Evolutionary conservation across 1,140 invertebrate genomes (phyloP), one percentile per base, ranked within the genome.

Genomic region (Drosophila novamexicana): DNA sequence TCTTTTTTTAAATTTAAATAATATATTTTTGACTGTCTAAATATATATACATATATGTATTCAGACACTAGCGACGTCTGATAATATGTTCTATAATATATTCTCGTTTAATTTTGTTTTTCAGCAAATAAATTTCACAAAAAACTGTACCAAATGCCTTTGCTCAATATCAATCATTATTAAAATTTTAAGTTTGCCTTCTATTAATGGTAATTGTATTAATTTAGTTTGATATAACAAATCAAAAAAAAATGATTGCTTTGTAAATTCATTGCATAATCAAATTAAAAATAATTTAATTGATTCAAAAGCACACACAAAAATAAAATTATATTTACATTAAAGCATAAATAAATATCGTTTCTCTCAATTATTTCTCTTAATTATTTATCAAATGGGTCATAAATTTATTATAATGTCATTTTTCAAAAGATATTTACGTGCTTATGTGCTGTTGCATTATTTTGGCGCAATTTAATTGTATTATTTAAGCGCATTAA

Each of bases 61-160:
- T n/a, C 34, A 7, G 12, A 34, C 6, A 32, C 22, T 22, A 18
- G 22, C 45, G 16, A 29, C 9, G 18, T 49, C 16, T 22, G 45
- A 9, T 6, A 29, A 22, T 22, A 47, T 22, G 3, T 22, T 22
- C 22, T 22, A 2, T 22, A 22, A 47, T 22, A 49, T 54, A 18
- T 39, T 54, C 37, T 18, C 5, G 36, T 39, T 54, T 18, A 10
- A 54, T 22, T 34, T 54, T 39, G 52, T 54, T 22, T 16, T 54
- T 37, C 6, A 10, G 36, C 52, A 22, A 39, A 29, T 8, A 6
- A 22, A 29, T 49, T 29, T 10, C 9, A 49, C 22, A 29, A 29
- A 29, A 29, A 29, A 29, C 22, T 29, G 22, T 29, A 29, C 22
- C 22, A 29, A 29, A 29, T 29, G 3, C 22, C 22, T 29, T 29